These are phyloP conservation scores for Limnephilus lunatus DNA, from an alignment of 2,888 invertebrate genomes.

Conservation along the genomic window DNA sequence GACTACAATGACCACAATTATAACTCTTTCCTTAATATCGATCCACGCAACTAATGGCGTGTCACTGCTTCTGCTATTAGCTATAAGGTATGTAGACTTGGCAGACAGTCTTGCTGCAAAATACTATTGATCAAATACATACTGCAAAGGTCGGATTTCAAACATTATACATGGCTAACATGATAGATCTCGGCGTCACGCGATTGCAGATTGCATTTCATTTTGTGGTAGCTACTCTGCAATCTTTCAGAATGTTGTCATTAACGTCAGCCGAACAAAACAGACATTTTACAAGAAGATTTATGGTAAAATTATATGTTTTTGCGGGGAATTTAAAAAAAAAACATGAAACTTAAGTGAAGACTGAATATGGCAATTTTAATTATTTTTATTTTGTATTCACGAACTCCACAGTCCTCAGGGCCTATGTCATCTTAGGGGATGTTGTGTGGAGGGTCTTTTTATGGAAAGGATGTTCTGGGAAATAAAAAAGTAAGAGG, in stretches of 20 bases:
- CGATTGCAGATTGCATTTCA: not conserved
- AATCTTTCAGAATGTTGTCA: not conserved
- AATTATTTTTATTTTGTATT: too few species aligned
- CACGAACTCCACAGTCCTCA: too few species aligned
- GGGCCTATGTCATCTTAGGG: too few species aligned
- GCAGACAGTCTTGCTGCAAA: not conserved
- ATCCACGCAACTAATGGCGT: not conserved
- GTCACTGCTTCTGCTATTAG: not conserved
- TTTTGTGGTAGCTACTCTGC: not conserved
- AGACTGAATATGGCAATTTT: too few species aligned
- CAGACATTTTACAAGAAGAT: not conserved
- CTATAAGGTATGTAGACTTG: not conserved
- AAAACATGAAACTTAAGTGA: too few species aligned
- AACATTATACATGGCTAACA: not conserved
- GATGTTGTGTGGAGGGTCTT: too few species aligned
- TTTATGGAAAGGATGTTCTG: too few species aligned
- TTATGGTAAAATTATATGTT: not conserved
- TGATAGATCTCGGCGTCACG: not conserved
- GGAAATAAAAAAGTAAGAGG: too few species aligned
- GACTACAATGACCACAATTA: too few species aligned
- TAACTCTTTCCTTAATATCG: not conserved
- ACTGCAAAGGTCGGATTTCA: not conserved
- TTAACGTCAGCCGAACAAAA: not conserved
- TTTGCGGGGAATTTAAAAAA: too few species aligned
- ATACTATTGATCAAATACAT: not conserved